A percentile compares a stretch with the other conserved stretches of the same genome.
Evolutionary conservation across 2,113 vertebrate genomes (phyloP).

Genomic region (Grammomys surdaster): DNA sequence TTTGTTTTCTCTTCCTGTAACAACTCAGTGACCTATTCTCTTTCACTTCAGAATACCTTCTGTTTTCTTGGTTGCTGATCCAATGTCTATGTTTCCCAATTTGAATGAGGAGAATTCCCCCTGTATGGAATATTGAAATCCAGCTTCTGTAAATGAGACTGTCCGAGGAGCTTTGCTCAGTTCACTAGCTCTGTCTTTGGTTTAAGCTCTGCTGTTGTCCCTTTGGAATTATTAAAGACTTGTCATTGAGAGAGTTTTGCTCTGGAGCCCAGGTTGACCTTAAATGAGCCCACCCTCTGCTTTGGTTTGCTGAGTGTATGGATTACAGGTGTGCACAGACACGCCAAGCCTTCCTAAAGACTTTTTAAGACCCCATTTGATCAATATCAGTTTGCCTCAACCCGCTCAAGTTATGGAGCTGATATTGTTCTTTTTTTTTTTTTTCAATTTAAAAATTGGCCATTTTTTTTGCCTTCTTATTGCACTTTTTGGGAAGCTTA

Average conservation of each 20-base stretch:
- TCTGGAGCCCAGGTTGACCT: background rate
- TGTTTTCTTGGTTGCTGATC: background rate
- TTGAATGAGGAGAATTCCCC: background rate
- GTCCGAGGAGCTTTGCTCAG: no score
- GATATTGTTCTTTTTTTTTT: background rate
- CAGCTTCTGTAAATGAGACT: background rate
- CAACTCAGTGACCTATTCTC: background rate
- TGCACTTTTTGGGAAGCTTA: background rate
- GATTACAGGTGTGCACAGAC: background rate
- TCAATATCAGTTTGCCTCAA: background rate
- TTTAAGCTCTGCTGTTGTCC: background rate
- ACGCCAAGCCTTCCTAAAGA: background rate
- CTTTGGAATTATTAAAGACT: background rate
- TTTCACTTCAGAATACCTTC: background rate
- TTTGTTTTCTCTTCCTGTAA: background rate
- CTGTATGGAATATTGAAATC: background rate
- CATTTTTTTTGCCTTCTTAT: background rate
- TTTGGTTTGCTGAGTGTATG: background rate
- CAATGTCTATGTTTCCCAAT: background rate
- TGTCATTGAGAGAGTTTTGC: background rate
- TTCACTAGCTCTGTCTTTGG: rapidly evolving
- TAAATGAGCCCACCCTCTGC: background rate
- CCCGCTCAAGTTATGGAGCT: background rate
- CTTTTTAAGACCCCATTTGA: background rate
- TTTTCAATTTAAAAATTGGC: background rate